phyloP scores from a whole-genome alignment of 2,113 vertebrate genomes.

The rabbit (Oryctolagus cuniculus) region mOryCun1.1 NC_091443.1:48075001-48075500 shows the following conservation, averaged over 20 bases:
- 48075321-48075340: not conserved
- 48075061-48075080: not conserved
- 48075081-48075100: not conserved
- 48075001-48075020: not conserved
- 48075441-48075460: not conserved
- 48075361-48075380: not conserved
- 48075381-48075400: not conserved
- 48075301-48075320: not conserved
- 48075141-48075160: not conserved
- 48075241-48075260: not conserved
- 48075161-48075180: not conserved
- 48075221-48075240: constrained; percentile 9
- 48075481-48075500: not conserved
- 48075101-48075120: not conserved
- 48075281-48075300: not conserved
- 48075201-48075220: not conserved
- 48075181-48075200: not conserved
- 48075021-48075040: not conserved
- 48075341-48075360: not conserved
- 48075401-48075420: not conserved
- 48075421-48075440: not conserved
- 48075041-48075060: not conserved
- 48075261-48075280: not conserved
- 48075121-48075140: not conserved
- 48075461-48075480: too few species aligned